phyloP scores from a whole-genome alignment of 2,888 invertebrate genomes.

The Drosophila neotestacea region DNA sequence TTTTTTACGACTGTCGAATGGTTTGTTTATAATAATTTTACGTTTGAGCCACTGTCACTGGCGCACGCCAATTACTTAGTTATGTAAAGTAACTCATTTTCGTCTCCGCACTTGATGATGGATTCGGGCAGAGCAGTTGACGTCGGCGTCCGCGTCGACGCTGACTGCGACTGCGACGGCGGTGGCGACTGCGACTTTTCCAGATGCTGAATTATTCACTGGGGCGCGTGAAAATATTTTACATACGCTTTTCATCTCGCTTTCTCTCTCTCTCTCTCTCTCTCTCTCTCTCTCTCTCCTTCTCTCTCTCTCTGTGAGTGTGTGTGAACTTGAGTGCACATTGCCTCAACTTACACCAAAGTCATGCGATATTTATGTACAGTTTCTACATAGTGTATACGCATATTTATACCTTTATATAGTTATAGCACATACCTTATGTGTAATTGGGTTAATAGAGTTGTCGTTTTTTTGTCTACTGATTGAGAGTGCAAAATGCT shows the following conservation, averaged over 20 bases:
- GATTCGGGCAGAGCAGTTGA: not conserved
- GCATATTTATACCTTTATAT: constrained; percentile 28
- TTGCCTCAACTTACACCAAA: constrained; percentile 60
- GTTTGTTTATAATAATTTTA: constrained; percentile 81
- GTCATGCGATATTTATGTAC: constrained; percentile 71
- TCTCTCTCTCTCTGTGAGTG: constrained; percentile 20
- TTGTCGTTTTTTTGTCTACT: constrained; percentile 9
- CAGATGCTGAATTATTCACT: constrained; percentile 68
- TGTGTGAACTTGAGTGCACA: constrained; percentile 66
- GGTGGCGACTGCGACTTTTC: constrained; percentile 4
- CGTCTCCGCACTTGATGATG: constrained; percentile 49
- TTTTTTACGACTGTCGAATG: constrained; percentile 73
- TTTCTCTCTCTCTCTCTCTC: not conserved
- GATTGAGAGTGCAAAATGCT: constrained; percentile 63
- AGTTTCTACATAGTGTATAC: constrained; percentile 40
- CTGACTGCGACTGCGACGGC: not conserved
- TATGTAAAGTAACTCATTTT: constrained; percentile 80
- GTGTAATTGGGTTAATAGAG: constrained; percentile 16
- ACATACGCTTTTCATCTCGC: constrained; percentile 67
- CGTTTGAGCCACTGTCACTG: constrained; percentile 70
- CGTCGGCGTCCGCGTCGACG: too few species aligned
- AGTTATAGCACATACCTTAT: constrained; percentile 16
- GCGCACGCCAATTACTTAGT: constrained; percentile 76
- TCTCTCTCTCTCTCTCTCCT: constrained; percentile 1
- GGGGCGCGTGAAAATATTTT: constrained; percentile 71